Base-by-base conservation (phyloP, 2,113 vertebrate species). In the Chionis minor region DNA sequence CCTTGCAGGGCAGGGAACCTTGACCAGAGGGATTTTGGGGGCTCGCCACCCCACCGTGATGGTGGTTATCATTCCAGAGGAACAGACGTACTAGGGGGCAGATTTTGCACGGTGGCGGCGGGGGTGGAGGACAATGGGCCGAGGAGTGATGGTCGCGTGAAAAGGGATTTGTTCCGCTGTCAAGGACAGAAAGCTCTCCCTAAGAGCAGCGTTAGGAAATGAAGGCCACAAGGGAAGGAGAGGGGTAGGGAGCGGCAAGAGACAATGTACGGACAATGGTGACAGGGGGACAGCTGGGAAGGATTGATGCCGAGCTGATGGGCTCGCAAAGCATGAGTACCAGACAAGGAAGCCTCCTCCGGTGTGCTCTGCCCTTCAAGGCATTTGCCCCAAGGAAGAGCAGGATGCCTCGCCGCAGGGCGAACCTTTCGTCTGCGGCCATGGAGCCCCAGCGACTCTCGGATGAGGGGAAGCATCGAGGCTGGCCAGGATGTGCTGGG, bases 91-190 rank as follows among this genome's bases (percentile, higher is more conserved):
- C 23, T 5, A 0, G 63, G 70, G 54, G 92, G 83, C 54, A 84
- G 59, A 79, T 83, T 96, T 91, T 88, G 75, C 91, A 93, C 24
- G 14, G 91, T 84, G 84, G 63, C 45, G 0, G 85, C 6, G 4
- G 90, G 90, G 87, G 88, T 1, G 21, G 70, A 75, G 90, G 82
- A 88, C 71, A 88, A 78, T 52, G 71, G 88, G 82, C 86, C 10
- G 61, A 42, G 72, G 67, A 92, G 83, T 19, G 84, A 95, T 80
- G 90, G 93, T 93, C 72, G 77, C n/a, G 61, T 96, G 97, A 97
- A 98, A 98, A 96, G 90, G 97, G 98, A 98, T 98, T 98, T 97
- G 98, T 98, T 98, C 97, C 94, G 95, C 97, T 96, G 97, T 97
- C 97, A 97, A 81, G 93, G 94, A 95, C 90, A 94, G 96, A 97